Evolutionary conservation across 2,113 vertebrate species (phyloP).

Genomic region (Caranx melampygus): DNA sequence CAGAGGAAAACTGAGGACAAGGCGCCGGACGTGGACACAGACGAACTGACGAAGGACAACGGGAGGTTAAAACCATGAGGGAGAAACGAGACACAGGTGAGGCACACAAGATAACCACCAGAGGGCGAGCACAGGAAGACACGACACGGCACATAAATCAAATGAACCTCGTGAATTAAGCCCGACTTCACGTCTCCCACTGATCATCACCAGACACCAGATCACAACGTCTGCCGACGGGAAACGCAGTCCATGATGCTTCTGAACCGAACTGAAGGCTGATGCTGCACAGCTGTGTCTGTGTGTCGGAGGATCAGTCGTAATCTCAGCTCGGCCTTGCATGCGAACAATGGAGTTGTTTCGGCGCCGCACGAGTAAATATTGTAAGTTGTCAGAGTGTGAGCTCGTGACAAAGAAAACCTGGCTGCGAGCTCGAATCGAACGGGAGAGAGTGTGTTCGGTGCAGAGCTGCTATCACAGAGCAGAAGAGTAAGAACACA

Average conservation of each 20-base stretch:
- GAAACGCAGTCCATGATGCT: not conserved
- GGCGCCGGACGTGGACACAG: no score
- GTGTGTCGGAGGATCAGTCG: slow-evolving; percentile 29
- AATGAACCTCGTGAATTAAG: no score
- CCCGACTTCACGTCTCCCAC: not conserved
- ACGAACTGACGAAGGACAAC: no score
- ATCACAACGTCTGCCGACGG: not conserved
- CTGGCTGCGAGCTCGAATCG: slow-evolving; percentile 4
- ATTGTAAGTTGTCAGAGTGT: slow-evolving; percentile 1
- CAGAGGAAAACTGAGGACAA: no score
- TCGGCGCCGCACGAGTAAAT: not conserved
- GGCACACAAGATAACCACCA: no score
- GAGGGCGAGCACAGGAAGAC: no score
- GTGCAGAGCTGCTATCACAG: not conserved
- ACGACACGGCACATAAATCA: no score
- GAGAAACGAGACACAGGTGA: no score
- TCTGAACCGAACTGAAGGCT: slow-evolving; percentile 4
- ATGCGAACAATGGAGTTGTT: not conserved
- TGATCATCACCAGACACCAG: not conserved
- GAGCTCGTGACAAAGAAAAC: slow-evolving; percentile 13
- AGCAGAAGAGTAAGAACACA: slow-evolving; percentile 24
- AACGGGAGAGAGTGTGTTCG: not conserved
- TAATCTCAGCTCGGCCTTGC: slow-evolving; percentile 4
- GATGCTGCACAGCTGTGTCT: slow-evolving; percentile 44
- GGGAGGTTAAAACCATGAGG: no score